A percentile compares a stretch with the other conserved stretches of the same genome.
These are phyloP conservation scores for Myathropa florea DNA, from an alignment of 2,888 invertebrate genomes.

Conservation along the genomic window DNA sequence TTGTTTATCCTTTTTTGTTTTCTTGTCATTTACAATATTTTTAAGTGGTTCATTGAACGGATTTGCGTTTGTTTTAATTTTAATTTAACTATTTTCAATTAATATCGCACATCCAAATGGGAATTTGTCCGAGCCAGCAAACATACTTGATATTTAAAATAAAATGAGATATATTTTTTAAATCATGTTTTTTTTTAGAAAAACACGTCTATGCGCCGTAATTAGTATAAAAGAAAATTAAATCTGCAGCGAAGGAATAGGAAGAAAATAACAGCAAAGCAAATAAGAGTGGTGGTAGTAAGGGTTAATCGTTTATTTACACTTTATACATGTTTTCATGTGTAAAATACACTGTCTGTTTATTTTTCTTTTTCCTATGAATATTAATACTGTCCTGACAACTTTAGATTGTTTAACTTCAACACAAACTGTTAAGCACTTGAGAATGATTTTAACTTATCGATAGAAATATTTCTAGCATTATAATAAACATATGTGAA, in stretches of 20 bases:
- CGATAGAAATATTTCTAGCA: neutral
- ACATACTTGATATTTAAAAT: constrained; percentile 8
- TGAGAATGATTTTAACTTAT: neutral
- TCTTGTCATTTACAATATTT: constrained; percentile 36
- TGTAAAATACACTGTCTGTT: constrained; percentile 46
- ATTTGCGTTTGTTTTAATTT: constrained; percentile 30
- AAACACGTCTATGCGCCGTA: constrained; percentile 59
- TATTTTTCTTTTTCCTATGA: constrained; percentile 12
- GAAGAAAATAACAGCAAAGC: neutral
- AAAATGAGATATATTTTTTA: neutral
- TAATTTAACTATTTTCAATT: constrained; percentile 22
- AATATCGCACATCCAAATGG: constrained; percentile 33
- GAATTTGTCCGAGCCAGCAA: constrained; percentile 48
- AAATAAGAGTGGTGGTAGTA: neutral
- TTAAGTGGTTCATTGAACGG: constrained; percentile 55
- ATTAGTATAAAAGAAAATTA: constrained; percentile 1
- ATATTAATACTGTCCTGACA: constrained; percentile 53
- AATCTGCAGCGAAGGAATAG: neutral
- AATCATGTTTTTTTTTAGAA: constrained; percentile 5
- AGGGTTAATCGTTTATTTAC: constrained; percentile 52
- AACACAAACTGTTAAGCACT: neutral
- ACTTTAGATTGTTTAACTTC: constrained; percentile 12
- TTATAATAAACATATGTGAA: neutral
- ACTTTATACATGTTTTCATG: constrained; percentile 58
- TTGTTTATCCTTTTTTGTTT: constrained; percentile 35